A percentile compares a stretch with the other conserved stretches of the same genome.
Conservation (phyloP, 1,140 invertebrate species). For the Drosophila lacertosa region DNA sequence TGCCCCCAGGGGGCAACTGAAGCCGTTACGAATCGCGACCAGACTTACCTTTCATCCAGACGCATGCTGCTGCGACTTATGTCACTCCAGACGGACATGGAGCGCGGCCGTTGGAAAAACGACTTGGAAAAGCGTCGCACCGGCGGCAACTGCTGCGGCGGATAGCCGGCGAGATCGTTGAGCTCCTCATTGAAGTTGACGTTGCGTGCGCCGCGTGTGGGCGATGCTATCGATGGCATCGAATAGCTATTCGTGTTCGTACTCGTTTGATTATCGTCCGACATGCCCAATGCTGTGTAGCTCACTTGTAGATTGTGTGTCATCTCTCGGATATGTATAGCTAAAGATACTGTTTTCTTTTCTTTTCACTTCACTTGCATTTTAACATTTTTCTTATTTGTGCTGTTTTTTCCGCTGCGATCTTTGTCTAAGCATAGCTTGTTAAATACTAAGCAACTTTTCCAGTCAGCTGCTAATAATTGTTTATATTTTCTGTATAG, state of each 20-base stretch:
- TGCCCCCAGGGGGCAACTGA: not conserved
- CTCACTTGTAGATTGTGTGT: conserved; percentile 83
- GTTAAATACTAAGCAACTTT: conserved; percentile 8
- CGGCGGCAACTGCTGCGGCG: conserved; percentile 85
- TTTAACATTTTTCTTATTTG: not conserved
- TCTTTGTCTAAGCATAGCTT: conserved; percentile 13
- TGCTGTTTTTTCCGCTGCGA: not conserved
- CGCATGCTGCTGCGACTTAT: conserved; percentile 91
- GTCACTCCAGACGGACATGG: conserved; percentile 93
- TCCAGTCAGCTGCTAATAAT: conserved; percentile 16
- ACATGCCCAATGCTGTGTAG: conserved; percentile 83
- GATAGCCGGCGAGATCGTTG: conserved; percentile 85
- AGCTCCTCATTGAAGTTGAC: conserved; percentile 90
- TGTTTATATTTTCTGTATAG: conserved; percentile 1
- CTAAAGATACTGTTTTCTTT: conserved; percentile 35
- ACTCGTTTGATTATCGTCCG: conserved; percentile 81
- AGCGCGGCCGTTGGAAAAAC: conserved; percentile 86
- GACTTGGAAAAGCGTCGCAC: conserved; percentile 81
- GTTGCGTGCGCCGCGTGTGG: conserved; percentile 85
- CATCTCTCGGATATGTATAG: conserved; percentile 69
- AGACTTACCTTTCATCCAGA: conserved; percentile 90
- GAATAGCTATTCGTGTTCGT: conserved; percentile 71
- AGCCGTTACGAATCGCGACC: too few relatives aligned
- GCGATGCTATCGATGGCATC: conserved; percentile 80
- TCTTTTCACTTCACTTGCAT: conserved; percentile 4